Percentiles rank a stretch among this genome's conserved stretches.
Evolutionary conservation across 2,113 vertebrate genomes (phyloP).

Genomic region (Tylochromis polylepis): DNA sequence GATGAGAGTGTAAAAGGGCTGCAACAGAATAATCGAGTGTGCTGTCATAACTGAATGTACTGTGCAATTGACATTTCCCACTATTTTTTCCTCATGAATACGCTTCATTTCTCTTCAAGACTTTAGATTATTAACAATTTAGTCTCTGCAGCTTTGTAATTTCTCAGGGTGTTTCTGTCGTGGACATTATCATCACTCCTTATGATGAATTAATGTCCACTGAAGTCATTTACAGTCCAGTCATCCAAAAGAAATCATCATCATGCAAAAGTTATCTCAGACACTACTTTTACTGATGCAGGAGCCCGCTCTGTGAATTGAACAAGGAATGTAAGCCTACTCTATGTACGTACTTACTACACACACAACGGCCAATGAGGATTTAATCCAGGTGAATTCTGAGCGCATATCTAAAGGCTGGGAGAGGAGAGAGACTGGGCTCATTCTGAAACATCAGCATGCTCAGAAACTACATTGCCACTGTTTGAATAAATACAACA

Average conservation of each 20-base stretch:
- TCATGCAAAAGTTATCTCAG: constrained; percentile 52
- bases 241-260: constrained; percentile 27
- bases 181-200: background rate
- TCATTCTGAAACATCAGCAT: constrained; percentile 35
- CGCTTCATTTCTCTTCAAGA: background rate
- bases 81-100: background rate
- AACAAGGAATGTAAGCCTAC: constrained; percentile 4
- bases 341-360: constrained; percentile 17
- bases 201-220: background rate
- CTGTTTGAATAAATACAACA: constrained; percentile 44
- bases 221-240: constrained; percentile 16
- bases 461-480: constrained; percentile 38
- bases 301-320: background rate
- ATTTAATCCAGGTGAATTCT: constrained; percentile 7
- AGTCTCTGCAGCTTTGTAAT: background rate
- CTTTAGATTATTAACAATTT: background rate
- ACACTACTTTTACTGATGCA: constrained; percentile 27
- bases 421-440: background rate
- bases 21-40: background rate
- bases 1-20: background rate
- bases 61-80: background rate
- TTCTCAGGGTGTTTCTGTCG: background rate
- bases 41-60: background rate
- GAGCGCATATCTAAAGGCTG: constrained; percentile 28
- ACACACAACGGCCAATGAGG: constrained; percentile 18